Base-by-base conservation (phyloP, 1,140 invertebrate species). In the Latrodectus geometricus region DNA sequence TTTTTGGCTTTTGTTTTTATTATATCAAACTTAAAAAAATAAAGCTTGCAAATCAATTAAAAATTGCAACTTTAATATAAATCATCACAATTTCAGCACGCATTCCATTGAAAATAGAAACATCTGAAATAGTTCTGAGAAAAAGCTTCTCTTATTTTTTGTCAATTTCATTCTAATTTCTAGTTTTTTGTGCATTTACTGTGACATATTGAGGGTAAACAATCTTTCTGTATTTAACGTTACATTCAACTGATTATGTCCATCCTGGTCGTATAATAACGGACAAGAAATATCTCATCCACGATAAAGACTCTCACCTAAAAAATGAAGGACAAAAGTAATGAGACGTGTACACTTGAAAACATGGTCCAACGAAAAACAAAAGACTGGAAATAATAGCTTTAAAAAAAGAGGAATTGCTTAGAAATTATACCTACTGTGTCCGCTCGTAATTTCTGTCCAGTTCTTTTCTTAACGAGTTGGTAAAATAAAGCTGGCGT, bases 401-500 rank as follows among this genome's bases (percentile, higher is more conserved):
- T 14, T 48, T 35, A 35, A 48, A 56, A 75, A 52, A 75, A 15
- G 73, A n/a, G n/a, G n/a, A 56, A 75, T 75, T 50, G 54, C 68
- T 69, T 69, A 21, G 70, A 86, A 86, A 86, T 77, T 77, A 78
- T 70, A 77, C 75, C 66, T 48, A 68, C 48, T 70, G 48, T 76
- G 75, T 78, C 73, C 68, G 56, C n/a, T 54, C 17, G 74, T 78
- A 78, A 86, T 86, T 86, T 49, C 56, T 50, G 74, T 61, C 11
- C 54, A 17, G 11, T 74, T 86, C 78, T 77, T 35, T 78, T 78
- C 75, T 56, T 77, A 86, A 86, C 66, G 83, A 86, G 83, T 86
- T 86, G 74, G 66, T 66, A 72, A 86, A 72, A 86, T 76, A 86
- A 86, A 86, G 74, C 83, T 86, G 69, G 75, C 83, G 66, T 56